Percentiles rank a stretch among this genome's conserved stretches.
Evolutionary conservation across 2,113 vertebrate genomes (phyloP).

Genomic region (Trogon surrucura): DNA sequence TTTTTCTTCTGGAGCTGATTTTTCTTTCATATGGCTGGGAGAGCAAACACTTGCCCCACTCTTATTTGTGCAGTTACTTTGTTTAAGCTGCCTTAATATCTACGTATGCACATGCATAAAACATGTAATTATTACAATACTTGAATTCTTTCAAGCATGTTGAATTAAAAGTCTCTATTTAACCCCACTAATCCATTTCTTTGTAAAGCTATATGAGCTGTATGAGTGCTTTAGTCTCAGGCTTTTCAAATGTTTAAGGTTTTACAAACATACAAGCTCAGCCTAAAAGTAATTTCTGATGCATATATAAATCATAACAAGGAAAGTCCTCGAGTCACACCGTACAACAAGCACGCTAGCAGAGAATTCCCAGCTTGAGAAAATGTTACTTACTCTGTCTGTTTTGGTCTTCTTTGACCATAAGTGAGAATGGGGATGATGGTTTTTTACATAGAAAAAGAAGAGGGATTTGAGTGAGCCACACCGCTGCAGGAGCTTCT

Average conservation of each 20-base stretch:
- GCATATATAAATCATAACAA: background rate
- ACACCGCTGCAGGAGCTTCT: background rate
- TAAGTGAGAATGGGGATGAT: background rate
- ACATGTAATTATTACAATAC: background rate
- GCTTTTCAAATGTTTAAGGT: background rate
- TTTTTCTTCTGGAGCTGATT: background rate
- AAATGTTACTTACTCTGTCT: background rate
- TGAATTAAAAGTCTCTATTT: background rate
- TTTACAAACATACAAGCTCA: background rate
- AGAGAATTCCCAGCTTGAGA: background rate
- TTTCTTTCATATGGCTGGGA: background rate
- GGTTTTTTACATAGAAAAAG: background rate
- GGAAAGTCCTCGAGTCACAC: background rate
- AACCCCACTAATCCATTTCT: background rate
- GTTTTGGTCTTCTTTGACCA: background rate
- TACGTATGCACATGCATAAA: background rate
- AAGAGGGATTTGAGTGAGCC: background rate
- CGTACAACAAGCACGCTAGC: background rate
- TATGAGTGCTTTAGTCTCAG: background rate
- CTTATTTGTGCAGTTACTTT: background rate
- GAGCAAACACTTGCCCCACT: background rate
- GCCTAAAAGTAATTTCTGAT: background rate
- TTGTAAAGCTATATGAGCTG: background rate
- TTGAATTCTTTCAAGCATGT: background rate
- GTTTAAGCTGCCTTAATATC: background rate